A percentile compares a stretch with the other conserved stretches of the same genome.
These are phyloP conservation scores for Zaprionus camerounensis DNA, from an alignment of 1,140 invertebrate species.

Conservation along the genomic window DNA sequence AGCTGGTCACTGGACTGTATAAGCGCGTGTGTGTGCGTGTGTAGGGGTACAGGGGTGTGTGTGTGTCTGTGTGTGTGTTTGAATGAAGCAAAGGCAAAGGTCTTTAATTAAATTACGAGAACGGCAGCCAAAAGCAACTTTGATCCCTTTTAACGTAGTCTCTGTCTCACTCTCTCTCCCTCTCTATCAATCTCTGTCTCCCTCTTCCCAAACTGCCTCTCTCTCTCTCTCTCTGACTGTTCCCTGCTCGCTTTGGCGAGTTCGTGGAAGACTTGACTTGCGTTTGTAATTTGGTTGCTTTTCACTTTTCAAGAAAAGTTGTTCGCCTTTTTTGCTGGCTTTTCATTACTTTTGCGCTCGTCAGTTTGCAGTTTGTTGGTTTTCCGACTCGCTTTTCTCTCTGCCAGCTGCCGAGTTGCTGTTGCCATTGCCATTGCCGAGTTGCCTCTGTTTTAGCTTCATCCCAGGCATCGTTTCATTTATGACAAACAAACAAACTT, in stretches of 20 bases:
- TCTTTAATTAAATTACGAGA: constrained; percentile 79
- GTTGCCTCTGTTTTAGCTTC: constrained; percentile 43
- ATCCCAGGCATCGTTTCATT: constrained; percentile 55
- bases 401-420: background rate
- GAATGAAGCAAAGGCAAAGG: constrained; percentile 60
- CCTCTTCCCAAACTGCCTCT: background rate
- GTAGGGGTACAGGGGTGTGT: constrained; percentile 8
- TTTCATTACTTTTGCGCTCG: constrained; percentile 73
- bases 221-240: background rate
- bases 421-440: background rate
- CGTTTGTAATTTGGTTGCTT: constrained; percentile 74
- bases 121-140: constrained; percentile 70
- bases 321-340: constrained; percentile 41
- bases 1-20: constrained; percentile 50
- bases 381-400: constrained; percentile 31
- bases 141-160: constrained; percentile 68
- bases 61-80: constrained; percentile 1
- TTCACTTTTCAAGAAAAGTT: constrained; percentile 63
- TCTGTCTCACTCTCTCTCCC: constrained; percentile 12
- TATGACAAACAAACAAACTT: constrained; percentile 80
- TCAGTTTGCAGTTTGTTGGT: constrained; percentile 54
- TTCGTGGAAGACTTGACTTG: constrained; percentile 67
- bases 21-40: too few species aligned
- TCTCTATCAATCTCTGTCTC: background rate
- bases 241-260: constrained; percentile 20